These are phyloP conservation scores for Clarias batrachus DNA, from an alignment of 2,113 vertebrate species.

Conservation along the genomic window DNA sequence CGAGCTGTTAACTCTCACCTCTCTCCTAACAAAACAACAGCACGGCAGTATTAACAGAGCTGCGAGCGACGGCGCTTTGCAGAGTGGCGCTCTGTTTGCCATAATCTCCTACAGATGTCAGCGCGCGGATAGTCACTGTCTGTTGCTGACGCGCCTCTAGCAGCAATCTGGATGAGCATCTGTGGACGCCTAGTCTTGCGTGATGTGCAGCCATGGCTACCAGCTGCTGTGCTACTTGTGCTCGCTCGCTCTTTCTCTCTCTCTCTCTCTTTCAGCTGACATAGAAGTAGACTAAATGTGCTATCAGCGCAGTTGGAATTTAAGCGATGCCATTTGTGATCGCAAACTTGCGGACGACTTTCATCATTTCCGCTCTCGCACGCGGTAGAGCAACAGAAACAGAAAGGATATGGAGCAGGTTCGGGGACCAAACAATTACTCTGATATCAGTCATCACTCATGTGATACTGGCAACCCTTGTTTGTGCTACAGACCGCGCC, in stretches of 20 bases:
- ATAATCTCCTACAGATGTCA: constrained; percentile 59
- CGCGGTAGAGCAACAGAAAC: neutral
- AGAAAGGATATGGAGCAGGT: neutral
- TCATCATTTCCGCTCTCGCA: constrained; percentile 7
- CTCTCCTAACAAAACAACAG: constrained; percentile 54
- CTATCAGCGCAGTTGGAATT: constrained; percentile 38
- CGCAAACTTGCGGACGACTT: constrained; percentile 11
- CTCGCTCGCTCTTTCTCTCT: constrained; percentile 15
- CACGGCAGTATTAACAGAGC: constrained; percentile 57
- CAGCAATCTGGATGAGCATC: constrained; percentile 60
- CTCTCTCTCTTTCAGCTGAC: constrained; percentile 32
- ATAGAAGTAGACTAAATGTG: constrained; percentile 31
- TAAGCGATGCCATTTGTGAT: constrained; percentile 19
- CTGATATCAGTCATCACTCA: neutral
- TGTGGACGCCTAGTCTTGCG: constrained; percentile 57
- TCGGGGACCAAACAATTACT: too few relatives aligned
- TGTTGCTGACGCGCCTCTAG: constrained; percentile 53
- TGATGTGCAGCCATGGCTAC: constrained; percentile 56
- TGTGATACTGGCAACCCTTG: neutral
- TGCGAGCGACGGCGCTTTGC: constrained; percentile 47
- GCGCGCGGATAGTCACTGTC: constrained; percentile 52
- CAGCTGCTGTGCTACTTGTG: constrained; percentile 56
- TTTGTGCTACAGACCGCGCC: neutral
- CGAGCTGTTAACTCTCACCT: constrained; percentile 47
- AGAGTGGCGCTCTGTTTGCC: constrained; percentile 50